Evolutionary conservation across 2,888 invertebrate species (phyloP), one percentile per base, ranked within the genome.

Genomic region (Ariolimax columbianus): DNA sequence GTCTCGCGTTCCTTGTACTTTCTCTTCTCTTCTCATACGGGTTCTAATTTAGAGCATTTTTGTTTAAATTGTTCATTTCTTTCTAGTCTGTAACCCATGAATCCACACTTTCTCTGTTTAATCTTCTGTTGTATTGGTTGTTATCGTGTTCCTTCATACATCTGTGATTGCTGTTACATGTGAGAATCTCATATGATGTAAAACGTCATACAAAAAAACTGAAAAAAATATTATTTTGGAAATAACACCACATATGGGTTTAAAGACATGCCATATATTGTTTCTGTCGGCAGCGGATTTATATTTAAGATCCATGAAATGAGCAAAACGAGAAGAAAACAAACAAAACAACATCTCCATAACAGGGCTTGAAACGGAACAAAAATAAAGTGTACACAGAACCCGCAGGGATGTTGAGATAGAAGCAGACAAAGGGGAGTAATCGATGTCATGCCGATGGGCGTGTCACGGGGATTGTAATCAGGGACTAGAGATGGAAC

Each of bases 401-500:
- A 73, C 47, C 47, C 30, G 73, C 43, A 9, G 26, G 43, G 43
- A 73, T 47, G 73, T 19, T 0, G 73, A 73, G 73, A 73, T 73
- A 73, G 30, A 23, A 11, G 1, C n/a, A 73, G 47, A 73, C 73
- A 73, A 73, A 73, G 73, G 73, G n/a, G 47, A 73, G 73, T 47
- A 73, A 73, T 73, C 73, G 73, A 73, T 73, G 73, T 43, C 47
- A 43, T 30, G 73, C 73, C 47, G n/a, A 43, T 73, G 73, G 43
- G 47, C 47, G 73, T 73, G 73, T 30, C n/a, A n/a, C 23, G 4
- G n/a, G 73, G 38, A 43, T 73, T 30, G 73, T 47, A 73, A 73
- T 73, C 73, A 73, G 43, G 26, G 47, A 73, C n/a, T 73, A 11
- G 47, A 47, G 47, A 43, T 11, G 72, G 14, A 73, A 30, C 23